phyloP scores from a whole-genome alignment of 2,888 invertebrate species.

The Spilarctia lutea region DNA sequence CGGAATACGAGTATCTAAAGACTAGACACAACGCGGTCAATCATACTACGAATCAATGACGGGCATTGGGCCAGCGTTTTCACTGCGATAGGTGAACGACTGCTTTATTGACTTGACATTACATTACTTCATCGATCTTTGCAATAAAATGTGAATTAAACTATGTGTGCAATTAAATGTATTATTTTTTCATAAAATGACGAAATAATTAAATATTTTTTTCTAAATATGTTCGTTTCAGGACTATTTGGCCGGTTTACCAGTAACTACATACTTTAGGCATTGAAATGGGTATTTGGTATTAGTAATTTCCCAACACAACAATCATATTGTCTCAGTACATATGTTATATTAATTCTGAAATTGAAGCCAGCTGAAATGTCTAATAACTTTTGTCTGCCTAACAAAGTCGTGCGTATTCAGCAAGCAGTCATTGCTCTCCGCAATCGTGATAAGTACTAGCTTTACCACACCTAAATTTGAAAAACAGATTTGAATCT shows the following conservation, averaged over 20 bases:
- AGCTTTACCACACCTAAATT: background rate
- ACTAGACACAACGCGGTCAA: slow-evolving; percentile 33
- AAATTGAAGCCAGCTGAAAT: background rate
- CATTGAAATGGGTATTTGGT: background rate
- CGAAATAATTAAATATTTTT: no score
- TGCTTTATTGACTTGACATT: slow-evolving; percentile 77
- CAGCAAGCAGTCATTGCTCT: background rate
- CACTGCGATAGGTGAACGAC: slow-evolving; percentile 75
- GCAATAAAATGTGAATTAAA: slow-evolving; percentile 34
- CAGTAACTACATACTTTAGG: background rate
- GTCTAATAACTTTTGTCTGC: background rate
- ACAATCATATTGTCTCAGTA: no score
- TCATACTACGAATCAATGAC: slow-evolving; percentile 51
- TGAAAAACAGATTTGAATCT: background rate
- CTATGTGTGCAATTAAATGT: slow-evolving; percentile 41
- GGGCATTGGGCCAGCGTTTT: slow-evolving; percentile 57
- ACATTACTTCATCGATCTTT: slow-evolving; percentile 69
- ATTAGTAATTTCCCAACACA: no score
- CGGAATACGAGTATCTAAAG: slow-evolving; percentile 5
- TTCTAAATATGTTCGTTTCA: background rate
- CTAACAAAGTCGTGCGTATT: background rate
- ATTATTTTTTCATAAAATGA: slow-evolving; percentile 25
- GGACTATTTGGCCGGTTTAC: background rate
- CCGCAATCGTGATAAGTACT: background rate
- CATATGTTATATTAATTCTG: no score